Evolutionary conservation across 2,888 invertebrate species (phyloP).

Genomic region (Desoria tigrina): DNA sequence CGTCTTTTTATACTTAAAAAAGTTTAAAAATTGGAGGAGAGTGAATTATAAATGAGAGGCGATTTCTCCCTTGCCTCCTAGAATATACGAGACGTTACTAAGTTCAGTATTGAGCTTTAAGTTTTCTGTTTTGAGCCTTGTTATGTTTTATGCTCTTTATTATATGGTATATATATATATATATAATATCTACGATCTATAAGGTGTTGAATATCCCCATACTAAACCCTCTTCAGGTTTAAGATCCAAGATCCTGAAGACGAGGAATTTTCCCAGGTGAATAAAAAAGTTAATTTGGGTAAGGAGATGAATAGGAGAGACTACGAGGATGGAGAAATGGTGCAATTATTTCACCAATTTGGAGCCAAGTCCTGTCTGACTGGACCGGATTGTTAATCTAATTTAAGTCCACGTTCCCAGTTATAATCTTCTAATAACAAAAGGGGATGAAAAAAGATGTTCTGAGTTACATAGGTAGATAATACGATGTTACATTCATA

Average conservation of each 20-base stretch:
- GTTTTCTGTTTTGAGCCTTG: no score
- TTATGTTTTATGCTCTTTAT: no score
- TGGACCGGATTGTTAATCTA: constrained; percentile 30
- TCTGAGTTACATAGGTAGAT: no score
- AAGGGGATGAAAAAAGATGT: no score
- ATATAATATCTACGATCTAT: no score
- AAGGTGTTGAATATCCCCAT: no score
- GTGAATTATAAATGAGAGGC: not conserved
- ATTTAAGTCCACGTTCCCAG: constrained; percentile 22
- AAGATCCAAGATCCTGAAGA: not conserved
- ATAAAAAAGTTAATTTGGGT: constrained; percentile 16
- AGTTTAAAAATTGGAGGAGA: not conserved
- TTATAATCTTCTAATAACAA: constrained; percentile 20
- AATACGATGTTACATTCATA: no score
- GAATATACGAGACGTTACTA: no score
- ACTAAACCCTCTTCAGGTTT: no score
- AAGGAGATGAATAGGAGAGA: constrained; percentile 20
- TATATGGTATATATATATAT: no score
- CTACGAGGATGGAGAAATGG: constrained; percentile 1
- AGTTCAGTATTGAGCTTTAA: no score
- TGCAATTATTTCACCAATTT: constrained; percentile 33
- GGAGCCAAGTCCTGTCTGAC: constrained; percentile 23
- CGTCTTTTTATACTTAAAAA: not conserved
- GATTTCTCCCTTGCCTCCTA: no score
- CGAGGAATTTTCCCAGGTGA: constrained; percentile 11